phyloP scores from a whole-genome alignment of 2,797 vertebrate species.

The Amazona finschi region DNA sequence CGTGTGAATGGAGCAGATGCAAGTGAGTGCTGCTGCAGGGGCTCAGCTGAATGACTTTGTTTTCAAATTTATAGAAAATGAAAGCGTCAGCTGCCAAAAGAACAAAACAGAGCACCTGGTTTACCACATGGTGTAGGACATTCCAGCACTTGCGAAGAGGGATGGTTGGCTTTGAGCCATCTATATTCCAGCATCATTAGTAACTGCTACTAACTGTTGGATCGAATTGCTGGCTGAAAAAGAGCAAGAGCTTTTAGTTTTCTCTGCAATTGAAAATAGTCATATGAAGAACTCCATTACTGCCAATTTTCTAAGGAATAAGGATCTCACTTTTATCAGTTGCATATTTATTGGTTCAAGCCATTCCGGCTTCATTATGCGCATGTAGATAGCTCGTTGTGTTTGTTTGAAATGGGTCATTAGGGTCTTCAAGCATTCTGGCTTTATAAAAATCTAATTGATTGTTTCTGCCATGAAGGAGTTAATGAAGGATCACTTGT shows the following conservation, averaged over 20 bases:
- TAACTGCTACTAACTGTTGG: constrained; percentile 42
- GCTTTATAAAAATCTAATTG: constrained; percentile 72
- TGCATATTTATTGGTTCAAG: constrained; percentile 65
- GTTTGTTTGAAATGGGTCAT: constrained; percentile 68
- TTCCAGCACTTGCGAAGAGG: constrained; percentile 36
- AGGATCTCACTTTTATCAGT: constrained; percentile 66
- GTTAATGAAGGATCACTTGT: constrained; percentile 73
- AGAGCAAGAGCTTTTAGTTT: constrained; percentile 50
- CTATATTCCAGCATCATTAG: constrained; percentile 33
- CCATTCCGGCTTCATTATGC: constrained; percentile 65
- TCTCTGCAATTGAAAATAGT: constrained; percentile 57
- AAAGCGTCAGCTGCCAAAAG: constrained; percentile 59
- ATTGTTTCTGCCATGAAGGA: constrained; percentile 72
- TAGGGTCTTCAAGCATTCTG: constrained; percentile 68
- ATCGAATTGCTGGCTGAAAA: constrained; percentile 62
- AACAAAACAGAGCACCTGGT: constrained; percentile 66
- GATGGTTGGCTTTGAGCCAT: constrained; percentile 48
- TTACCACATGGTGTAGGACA: constrained; percentile 56
- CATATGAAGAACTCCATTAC: constrained; percentile 64
- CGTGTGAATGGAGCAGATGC: neutral
- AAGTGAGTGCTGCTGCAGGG: neutral
- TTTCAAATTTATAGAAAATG: constrained; percentile 41
- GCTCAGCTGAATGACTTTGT: constrained; percentile 9
- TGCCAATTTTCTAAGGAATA: constrained; percentile 69
- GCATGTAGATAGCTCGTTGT: constrained; percentile 36